Conservation (phyloP, 92 coral and sea anemone species). For the Metridium senile region DNA sequence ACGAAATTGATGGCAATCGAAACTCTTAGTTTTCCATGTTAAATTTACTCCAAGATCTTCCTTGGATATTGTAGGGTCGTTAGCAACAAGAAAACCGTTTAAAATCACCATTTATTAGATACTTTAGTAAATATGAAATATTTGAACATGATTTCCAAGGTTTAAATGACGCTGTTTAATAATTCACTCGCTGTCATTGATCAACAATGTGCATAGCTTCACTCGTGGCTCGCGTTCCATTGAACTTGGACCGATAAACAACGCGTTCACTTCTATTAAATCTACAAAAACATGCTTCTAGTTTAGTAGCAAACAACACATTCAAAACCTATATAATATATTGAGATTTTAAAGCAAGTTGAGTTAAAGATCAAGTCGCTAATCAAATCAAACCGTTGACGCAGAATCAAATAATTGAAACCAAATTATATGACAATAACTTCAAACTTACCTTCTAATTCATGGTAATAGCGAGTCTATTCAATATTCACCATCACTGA, state of each 20-base stretch:
- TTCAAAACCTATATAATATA: not conserved
- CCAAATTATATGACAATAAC: no score
- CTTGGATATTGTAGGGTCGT: no score
- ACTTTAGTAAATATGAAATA: not conserved
- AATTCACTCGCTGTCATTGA: slow-evolving; percentile 21
- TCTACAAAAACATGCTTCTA: no score
- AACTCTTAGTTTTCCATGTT: no score
- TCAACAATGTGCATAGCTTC: slow-evolving; percentile 13
- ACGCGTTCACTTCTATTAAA: no score
- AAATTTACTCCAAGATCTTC: no score
- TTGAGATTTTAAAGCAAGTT: not conserved
- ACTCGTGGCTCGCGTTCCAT: slow-evolving; percentile 1
- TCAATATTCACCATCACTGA: not conserved
- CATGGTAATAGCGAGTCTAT: no score
- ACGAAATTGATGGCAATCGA: no score
- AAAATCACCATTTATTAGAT: not conserved
- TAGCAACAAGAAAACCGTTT: no score
- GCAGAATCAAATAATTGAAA: not conserved
- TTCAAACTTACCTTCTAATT: not conserved
- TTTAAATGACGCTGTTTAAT: slow-evolving; percentile 32
- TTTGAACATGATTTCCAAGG: not conserved
- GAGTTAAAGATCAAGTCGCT: not conserved
- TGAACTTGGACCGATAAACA: no score
- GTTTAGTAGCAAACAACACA: no score
- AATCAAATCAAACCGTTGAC: slow-evolving; percentile 7